Evolutionary conservation across 2,113 vertebrate species (phyloP).

Genomic region (Chloropsis cyanopogon): DNA sequence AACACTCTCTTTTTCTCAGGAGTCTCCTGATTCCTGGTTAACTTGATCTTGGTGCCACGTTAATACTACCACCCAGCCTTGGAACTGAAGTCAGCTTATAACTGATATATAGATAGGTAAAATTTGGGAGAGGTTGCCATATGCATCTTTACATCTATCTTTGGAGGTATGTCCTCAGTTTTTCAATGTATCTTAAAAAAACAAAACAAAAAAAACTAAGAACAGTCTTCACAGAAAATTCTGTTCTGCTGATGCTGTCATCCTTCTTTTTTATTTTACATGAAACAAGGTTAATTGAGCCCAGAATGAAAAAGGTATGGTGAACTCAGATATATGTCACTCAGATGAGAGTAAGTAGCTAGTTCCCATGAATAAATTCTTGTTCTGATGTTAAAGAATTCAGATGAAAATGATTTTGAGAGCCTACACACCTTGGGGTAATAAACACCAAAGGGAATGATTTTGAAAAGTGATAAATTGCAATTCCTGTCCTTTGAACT

Average conservation of each 20-base stretch:
- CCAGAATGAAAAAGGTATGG: not conserved
- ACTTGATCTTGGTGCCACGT: not conserved
- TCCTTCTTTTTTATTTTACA: not conserved
- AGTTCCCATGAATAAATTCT: not conserved
- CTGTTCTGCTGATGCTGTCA: not conserved
- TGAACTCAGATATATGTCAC: not conserved
- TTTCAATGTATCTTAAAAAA: not conserved
- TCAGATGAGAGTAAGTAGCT: conserved; percentile 8
- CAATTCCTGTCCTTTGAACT: not conserved
- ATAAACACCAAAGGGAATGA: not conserved
- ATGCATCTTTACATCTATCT: not conserved
- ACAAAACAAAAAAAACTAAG: too few relatives aligned
- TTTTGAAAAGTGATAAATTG: conserved; percentile 24
- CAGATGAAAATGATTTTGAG: not conserved
- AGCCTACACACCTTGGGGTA: not conserved
- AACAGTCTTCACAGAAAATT: not conserved
- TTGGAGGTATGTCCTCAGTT: not conserved
- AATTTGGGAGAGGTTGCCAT: too few relatives aligned
- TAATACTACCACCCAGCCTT: not conserved
- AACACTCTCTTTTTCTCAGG: not conserved
- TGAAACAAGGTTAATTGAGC: conserved; percentile 15
- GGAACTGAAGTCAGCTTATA: not conserved
- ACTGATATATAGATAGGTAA: too few relatives aligned
- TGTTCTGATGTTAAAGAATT: conserved; percentile 7
- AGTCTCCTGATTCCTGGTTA: not conserved